A percentile compares a stretch with the other conserved stretches of the same genome.
These are phyloP conservation scores for Cactoblastis cactorum DNA, from an alignment of 2,888 invertebrate species.

Conservation along the genomic window DNA sequence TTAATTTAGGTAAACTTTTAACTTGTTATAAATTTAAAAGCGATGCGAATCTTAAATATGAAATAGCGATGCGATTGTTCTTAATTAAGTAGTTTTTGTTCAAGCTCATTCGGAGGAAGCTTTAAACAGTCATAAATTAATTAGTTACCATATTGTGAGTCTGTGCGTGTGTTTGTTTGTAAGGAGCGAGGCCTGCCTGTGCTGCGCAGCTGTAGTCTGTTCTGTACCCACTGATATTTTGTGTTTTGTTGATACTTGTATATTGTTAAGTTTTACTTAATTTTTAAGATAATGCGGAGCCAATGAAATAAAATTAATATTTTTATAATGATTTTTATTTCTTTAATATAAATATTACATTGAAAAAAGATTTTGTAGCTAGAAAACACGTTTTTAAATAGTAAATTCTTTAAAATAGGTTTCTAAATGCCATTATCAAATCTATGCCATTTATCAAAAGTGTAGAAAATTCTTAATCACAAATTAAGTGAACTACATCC, in stretches of 20 bases:
- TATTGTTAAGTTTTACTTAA: conserved; percentile 33
- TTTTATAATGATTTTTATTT: conserved; percentile 15
- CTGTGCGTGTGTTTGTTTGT: conserved; percentile 29
- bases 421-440: too few species aligned
- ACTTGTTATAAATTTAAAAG: conserved; percentile 29
- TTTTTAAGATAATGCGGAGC: conserved; percentile 39
- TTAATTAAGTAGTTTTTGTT: not conserved
- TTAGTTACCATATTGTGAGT: conserved; percentile 37
- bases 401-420: too few species aligned
- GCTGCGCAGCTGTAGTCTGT: conserved; percentile 25
- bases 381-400: too few species aligned
- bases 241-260: conserved; percentile 54
- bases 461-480: too few species aligned
- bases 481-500: too few species aligned
- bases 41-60: conserved; percentile 42
- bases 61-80: conserved; percentile 52
- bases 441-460: too few species aligned
- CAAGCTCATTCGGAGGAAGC: conserved; percentile 28
- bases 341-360: not conserved
- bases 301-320: conserved; percentile 63
- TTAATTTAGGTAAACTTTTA: conserved; percentile 39
- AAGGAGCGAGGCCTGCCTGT: conserved; percentile 17
- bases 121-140: conserved; percentile 33
- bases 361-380: too few species aligned
- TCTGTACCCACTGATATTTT: conserved; percentile 53